Evolutionary conservation across 2,888 invertebrate genomes (phyloP).

Genomic region (Drosophila anceps): DNA sequence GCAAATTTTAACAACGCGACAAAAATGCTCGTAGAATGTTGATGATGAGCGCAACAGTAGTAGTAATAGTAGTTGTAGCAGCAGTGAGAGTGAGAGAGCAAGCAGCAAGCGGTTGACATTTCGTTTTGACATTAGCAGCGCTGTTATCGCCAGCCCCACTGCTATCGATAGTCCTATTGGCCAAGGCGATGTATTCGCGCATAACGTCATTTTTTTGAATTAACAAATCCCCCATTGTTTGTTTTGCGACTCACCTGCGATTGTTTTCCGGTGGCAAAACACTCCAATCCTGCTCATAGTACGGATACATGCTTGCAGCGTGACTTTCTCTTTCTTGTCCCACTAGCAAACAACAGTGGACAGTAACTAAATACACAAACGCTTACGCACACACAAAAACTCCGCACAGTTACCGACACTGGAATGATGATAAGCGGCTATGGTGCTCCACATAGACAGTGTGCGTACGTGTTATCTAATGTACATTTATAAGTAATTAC

Average conservation of each 20-base stretch:
- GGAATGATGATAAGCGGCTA: slow-evolving; percentile 60
- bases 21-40: slow-evolving; percentile 73
- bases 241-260: slow-evolving; percentile 88
- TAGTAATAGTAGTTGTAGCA: slow-evolving; percentile 58
- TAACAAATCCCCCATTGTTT: neutral
- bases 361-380: slow-evolving; percentile 50
- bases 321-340: slow-evolving; percentile 16
- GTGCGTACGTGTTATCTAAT: slow-evolving; percentile 67
- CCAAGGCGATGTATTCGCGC: slow-evolving; percentile 29
- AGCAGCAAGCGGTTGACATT: slow-evolving; percentile 46
- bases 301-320: slow-evolving; percentile 82
- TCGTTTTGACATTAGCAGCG: slow-evolving; percentile 46
- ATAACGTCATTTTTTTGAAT: slow-evolving; percentile 38
- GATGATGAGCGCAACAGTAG: slow-evolving; percentile 70
- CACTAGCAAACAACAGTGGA: slow-evolving; percentile 22
- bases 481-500: slow-evolving; percentile 69
- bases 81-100: slow-evolving; percentile 63
- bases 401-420: slow-evolving; percentile 45
- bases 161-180: slow-evolving; percentile 42
- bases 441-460: slow-evolving; percentile 59
- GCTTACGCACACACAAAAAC: slow-evolving; percentile 46
- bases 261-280: slow-evolving; percentile 94
- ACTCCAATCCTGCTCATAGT: slow-evolving; percentile 93
- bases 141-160: slow-evolving; percentile 37
- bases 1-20: slow-evolving; percentile 76